A percentile compares a stretch with the other conserved stretches of the same genome.
Conservation (phyloP, 2,113 vertebrate species). For the Isurus oxyrinchus region DNA sequence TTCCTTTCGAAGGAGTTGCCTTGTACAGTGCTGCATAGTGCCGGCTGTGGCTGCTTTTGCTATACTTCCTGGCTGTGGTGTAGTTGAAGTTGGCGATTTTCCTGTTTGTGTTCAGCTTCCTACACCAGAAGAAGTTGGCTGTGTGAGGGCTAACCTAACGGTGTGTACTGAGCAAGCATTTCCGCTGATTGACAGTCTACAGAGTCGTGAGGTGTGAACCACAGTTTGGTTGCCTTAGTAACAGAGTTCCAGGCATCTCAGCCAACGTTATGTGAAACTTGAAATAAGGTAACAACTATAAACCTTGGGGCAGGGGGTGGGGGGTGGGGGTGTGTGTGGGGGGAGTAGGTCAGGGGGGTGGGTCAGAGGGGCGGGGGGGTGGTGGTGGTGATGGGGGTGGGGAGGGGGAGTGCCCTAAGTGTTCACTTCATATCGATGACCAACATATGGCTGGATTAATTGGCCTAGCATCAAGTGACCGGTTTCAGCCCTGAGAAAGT, state of each 20-base stretch:
- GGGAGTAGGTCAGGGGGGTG: too few relatives aligned
- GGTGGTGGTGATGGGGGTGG: too few relatives aligned
- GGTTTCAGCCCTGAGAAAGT: neutral
- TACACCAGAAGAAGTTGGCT: neutral
- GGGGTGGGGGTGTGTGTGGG: too few relatives aligned
- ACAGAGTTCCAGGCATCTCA: neutral
- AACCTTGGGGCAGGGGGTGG: neutral
- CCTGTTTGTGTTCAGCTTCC: neutral
- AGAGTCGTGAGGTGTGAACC: neutral
- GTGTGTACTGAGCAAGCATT: neutral
- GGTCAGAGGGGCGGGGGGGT: too few relatives aligned
- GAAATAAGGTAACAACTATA: neutral
- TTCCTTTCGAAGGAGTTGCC: neutral
- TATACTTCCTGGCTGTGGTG: too few relatives aligned
- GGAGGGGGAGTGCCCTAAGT: too few relatives aligned
- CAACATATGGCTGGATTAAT: neutral
- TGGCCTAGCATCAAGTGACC: neutral
- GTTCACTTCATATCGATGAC: neutral
- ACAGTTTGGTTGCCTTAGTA: neutral
- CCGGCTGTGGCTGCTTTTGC: neutral
- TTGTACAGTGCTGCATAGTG: neutral
- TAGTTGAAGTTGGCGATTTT: neutral
- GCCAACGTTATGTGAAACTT: neutral
- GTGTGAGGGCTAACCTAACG: neutral
- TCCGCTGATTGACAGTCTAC: neutral